Percentiles rank a stretch among this genome's conserved stretches.
Conservation (phyloP, 2,888 invertebrate genomes). For the Coleophora deauratella region DNA sequence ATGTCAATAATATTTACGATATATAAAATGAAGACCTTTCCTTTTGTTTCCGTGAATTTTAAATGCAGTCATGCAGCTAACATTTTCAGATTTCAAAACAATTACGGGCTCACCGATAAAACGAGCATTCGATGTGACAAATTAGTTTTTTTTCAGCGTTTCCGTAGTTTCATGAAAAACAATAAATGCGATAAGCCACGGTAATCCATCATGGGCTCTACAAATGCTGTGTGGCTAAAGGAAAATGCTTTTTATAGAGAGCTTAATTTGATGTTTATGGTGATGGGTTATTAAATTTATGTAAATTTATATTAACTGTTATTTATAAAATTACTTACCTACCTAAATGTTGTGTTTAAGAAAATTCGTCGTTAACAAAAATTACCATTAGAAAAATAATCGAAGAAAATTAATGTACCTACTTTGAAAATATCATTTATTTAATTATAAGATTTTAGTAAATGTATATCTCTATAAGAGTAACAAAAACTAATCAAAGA, state of each 20-base stretch:
- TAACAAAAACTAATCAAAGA: no score
- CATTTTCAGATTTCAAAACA: conserved; percentile 39
- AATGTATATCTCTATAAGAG: no score
- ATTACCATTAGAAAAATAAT: no score
- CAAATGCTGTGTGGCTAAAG: conserved; percentile 13
- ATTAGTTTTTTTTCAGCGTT: conserved; percentile 37
- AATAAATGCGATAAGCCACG: conserved; percentile 38
- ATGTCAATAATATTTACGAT: no score
- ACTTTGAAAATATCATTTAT: no score
- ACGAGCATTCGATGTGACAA: conserved; percentile 33
- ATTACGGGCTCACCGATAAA: conserved; percentile 27
- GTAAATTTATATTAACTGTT: not conserved
- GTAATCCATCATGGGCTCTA: conserved; percentile 36
- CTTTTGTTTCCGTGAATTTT: no score
- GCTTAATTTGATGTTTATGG: conserved; percentile 23
- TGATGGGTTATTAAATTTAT: conserved; percentile 6
- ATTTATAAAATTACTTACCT: not conserved
- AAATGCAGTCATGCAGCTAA: no score
- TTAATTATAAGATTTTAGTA: no score
- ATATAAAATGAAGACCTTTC: no score
- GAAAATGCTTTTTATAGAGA: conserved; percentile 16
- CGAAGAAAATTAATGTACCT: no score
- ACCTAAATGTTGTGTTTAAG: no score
- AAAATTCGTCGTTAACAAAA: no score
- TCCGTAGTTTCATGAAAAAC: conserved; percentile 38